Base-by-base conservation (phyloP, 2,797 vertebrate genomes). In the Chiroxiphia lanceolata region DNA sequence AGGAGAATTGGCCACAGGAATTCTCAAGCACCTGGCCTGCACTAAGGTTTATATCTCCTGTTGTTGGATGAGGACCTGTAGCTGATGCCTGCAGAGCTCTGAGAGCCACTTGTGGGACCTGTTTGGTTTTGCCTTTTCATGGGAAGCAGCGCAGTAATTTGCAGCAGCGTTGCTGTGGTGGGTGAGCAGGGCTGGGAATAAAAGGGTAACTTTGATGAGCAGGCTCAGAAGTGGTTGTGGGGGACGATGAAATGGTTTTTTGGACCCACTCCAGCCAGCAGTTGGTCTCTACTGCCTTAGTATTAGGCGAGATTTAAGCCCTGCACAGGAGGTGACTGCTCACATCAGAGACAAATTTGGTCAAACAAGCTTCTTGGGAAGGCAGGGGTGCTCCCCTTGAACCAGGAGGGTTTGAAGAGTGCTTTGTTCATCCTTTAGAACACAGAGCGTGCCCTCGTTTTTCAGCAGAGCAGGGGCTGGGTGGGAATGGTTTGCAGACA, bases 241-340 rank as follows among this genome's bases (percentile, higher is more conserved):
- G 87, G 84, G 82, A 57, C 2, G 6, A 70, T 26, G 40, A 80
- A 93, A 67, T 47, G 56, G 5, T 13, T 63, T 78, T 85, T 51
- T 93, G 90, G 88, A 56, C 69, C 90, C 65, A 22, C 64, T 93
- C 64, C 93, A 94, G 69, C 6, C 95, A 87, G 84, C 54, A 45
- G 83, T 88, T 86, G 79, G 92, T 81, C 65, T 78, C 34, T 5
- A 3, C 27, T 47, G 61, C 93, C 42, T 59, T 40, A 5, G 54
- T 9, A 33, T 82, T 51, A 82, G 80, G 69, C 0, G 27, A 81
- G 88, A 63, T 84, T 88, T 17, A 51, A 93, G 65, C 83, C 63
- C 74, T 2, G 15, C 11, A 0, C 83, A 19, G 72, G 90, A 92
- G 93, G 90, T 18, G 77, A 44, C 22, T 38, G 74, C 63, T 94